Evolutionary conservation across 2,888 invertebrate genomes (phyloP).

Genomic region (Taenaris catops): DNA sequence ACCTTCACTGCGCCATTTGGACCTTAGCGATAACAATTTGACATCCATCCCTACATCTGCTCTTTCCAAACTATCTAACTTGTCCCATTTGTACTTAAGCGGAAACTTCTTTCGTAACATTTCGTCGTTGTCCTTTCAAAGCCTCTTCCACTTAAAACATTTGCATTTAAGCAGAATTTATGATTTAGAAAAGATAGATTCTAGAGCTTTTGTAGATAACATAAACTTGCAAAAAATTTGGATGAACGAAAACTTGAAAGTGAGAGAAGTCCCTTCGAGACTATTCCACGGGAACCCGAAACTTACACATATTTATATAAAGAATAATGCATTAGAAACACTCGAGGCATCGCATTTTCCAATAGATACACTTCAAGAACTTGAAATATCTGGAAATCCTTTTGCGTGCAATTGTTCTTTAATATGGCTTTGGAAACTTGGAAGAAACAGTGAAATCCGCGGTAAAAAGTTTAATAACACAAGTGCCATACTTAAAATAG

Average conservation of each 20-base stretch:
- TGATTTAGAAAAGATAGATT: slow-evolving; percentile 84
- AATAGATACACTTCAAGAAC: slow-evolving; percentile 86
- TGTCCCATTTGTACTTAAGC: slow-evolving; percentile 87
- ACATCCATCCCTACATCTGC: slow-evolving; percentile 87
- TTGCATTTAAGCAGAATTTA: slow-evolving; percentile 86
- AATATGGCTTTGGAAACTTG: slow-evolving; percentile 91
- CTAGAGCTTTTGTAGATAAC: slow-evolving; percentile 91
- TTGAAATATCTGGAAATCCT: slow-evolving; percentile 90
- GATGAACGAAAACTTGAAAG: slow-evolving; percentile 87
- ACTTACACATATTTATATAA: slow-evolving; percentile 86
- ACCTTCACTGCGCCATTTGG: slow-evolving; percentile 84
- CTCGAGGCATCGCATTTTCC: slow-evolving; percentile 91
- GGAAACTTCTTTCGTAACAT: slow-evolving; percentile 88
- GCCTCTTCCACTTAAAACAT: slow-evolving; percentile 89
- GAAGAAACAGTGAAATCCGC: slow-evolving; percentile 59
- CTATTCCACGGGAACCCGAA: slow-evolving; percentile 92
- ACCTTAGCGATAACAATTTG: slow-evolving; percentile 91
- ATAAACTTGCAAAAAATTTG: slow-evolving; percentile 89
- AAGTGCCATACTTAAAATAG: slow-evolving; percentile 67
- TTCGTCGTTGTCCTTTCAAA: slow-evolving; percentile 89
- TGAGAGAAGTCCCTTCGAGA: slow-evolving; percentile 87
- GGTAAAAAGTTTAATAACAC: slow-evolving; percentile 54
- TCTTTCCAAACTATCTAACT: slow-evolving; percentile 86
- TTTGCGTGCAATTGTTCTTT: slow-evolving; percentile 92
- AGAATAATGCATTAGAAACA: slow-evolving; percentile 86